Base-by-base conservation (phyloP, 2,888 invertebrate species). In the Diarsia dahlii region DNA sequence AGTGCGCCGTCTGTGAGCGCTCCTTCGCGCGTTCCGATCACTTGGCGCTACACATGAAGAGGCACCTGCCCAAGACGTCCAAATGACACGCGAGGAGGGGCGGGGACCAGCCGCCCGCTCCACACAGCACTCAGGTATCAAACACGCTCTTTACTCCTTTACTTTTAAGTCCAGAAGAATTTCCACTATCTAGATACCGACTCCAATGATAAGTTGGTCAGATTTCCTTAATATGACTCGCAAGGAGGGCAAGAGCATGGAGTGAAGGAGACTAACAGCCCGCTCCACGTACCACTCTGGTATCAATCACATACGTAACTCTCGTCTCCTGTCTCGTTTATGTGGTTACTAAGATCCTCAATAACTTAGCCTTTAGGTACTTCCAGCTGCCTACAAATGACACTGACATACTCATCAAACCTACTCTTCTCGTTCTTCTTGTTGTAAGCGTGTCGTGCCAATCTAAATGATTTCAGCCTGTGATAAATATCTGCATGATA, bases 21-120 rank as follows among this genome's bases (percentile, higher is more conserved):
- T 99, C 99, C 82, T 99, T 99, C 96, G 99, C 99, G 71, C 97
- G 99, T 82, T 99, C 99, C 83, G 99, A 99, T 96, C 99, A 99
- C 96, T 97, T 99, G 91, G 99, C 99, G 73, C 97, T 99, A 89
- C 99, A 99, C 97, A 99, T 99, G 99, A 99, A 99, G 97, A 97
- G 99, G 88, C 99, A 99, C 96, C 97, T 99, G 93, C 99, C 99
- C 89, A 99, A 99, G 97, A 97, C 98, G 85, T 97, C 97, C 89
- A 98, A 98, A 97, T 98, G 97, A 97, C 96, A 95, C 93, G 92
- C 95, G 85, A 95, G 96, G 88, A 93, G 94, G 94, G 95, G 95
- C 93, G 95, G 94, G 84, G 96, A 96, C 50, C 94, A 93, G 84
- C 92, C 94, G 91, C 93, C 95, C 94, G 91, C 92, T 87, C 92